These are phyloP conservation scores for Sitta europaea DNA, from an alignment of 2,113 vertebrate genomes.

Conservation along the genomic window DNA sequence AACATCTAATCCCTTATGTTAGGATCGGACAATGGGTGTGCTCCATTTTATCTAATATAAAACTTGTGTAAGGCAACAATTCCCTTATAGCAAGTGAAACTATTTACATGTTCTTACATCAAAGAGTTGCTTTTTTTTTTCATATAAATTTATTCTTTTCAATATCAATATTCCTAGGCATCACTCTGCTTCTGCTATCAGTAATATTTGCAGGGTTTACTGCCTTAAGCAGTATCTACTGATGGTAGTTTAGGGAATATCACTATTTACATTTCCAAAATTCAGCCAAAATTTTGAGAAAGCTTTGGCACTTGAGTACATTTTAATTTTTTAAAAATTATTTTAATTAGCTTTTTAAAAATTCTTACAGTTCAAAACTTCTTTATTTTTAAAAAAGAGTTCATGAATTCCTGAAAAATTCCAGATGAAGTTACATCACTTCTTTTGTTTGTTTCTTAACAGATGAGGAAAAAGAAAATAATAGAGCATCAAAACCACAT, in stretches of 20 bases:
- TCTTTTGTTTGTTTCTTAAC: conserved; percentile 51
- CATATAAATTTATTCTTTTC: neutral
- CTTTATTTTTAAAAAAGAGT: neutral
- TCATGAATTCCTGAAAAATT: neutral
- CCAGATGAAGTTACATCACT: neutral
- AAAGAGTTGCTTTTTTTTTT: neutral
- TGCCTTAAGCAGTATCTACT: neutral
- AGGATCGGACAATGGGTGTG: neutral
- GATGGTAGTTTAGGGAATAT: neutral
- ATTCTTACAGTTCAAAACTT: neutral
- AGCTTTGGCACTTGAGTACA: neutral
- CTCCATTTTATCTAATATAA: neutral
- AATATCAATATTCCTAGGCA: neutral
- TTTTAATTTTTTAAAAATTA: neutral
- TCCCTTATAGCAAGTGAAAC: neutral
- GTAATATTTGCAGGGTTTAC: neutral
- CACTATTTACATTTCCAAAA: neutral
- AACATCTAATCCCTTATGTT: neutral
- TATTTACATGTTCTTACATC: neutral
- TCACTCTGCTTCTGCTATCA: neutral
- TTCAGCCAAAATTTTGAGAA: neutral
- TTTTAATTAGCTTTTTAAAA: neutral
- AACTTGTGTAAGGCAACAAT: neutral
- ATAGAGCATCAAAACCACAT: conserved; percentile 95
- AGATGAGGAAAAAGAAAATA: conserved; percentile 99